These are phyloP conservation scores for Myocastor coypus DNA, from an alignment of 2,113 vertebrate species.

Conservation along the genomic window DNA sequence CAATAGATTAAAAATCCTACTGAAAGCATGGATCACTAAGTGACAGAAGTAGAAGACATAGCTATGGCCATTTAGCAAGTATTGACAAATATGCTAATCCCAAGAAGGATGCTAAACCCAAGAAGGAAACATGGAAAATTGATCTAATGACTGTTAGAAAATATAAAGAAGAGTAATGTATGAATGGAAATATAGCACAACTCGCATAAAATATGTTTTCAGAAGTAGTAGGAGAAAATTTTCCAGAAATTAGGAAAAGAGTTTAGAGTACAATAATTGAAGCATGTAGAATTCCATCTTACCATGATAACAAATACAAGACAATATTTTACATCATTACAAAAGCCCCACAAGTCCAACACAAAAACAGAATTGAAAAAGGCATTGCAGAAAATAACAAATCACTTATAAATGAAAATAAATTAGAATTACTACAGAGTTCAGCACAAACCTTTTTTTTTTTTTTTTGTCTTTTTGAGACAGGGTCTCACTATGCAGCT, in stretches of 20 bases:
- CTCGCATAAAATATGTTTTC: too few species aligned
- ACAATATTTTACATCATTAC: not conserved
- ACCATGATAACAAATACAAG: not conserved
- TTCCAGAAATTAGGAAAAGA: too few species aligned
- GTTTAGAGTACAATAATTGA: too few species aligned
- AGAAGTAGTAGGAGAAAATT: too few species aligned
- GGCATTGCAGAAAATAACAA: not conserved
- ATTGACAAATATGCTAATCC: not conserved
- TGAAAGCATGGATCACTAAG: not conserved
- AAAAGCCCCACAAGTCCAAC: not conserved
- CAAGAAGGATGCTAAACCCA: not conserved
- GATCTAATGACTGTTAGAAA: too few species aligned
- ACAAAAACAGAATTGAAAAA: not conserved
- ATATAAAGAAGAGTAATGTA: too few species aligned
- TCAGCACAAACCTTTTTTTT: too few species aligned
- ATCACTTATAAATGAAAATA: not conserved
- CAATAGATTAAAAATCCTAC: not conserved
- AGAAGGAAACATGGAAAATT: not conserved
- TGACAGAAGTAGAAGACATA: not conserved
- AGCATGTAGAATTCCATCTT: too few species aligned
- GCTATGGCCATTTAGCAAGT: not conserved
- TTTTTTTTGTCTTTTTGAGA: too few species aligned
- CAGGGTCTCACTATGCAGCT: too few species aligned
- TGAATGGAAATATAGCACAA: too few species aligned
- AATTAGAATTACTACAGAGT: not conserved